Evolutionary conservation across 2,888 invertebrate species (phyloP).

Genomic region (Drosophila hamatofila): DNA sequence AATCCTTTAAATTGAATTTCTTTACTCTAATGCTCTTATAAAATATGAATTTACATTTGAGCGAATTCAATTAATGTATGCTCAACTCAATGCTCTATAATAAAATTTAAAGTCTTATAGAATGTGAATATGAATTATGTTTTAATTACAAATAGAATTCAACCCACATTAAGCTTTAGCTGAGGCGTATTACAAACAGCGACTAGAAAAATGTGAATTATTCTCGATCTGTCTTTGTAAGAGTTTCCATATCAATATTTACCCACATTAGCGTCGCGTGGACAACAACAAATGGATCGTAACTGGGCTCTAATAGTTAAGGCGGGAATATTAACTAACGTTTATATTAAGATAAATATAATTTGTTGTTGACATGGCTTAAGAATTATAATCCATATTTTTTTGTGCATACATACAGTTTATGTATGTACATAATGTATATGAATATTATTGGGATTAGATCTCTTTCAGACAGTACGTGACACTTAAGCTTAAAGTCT

Average conservation of each 20-base stretch:
- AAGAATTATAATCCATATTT: neutral
- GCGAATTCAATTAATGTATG: too few species aligned
- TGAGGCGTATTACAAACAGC: neutral
- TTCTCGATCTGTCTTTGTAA: neutral
- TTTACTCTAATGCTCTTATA: too few species aligned
- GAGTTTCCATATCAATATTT: slow-evolving; percentile 30
- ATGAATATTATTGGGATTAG: neutral
- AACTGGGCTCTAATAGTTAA: neutral
- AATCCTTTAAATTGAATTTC: neutral
- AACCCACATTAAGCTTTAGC: neutral
- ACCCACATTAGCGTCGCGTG: slow-evolving; percentile 12
- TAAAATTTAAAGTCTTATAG: neutral
- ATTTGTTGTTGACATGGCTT: neutral
- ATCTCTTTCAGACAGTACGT: neutral
- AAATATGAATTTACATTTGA: too few species aligned
- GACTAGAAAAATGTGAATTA: slow-evolving; percentile 1
- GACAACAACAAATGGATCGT: neutral
- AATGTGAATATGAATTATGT: neutral
- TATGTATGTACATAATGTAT: neutral
- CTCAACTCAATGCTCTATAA: neutral
- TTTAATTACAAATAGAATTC: neutral
- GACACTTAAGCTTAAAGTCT: neutral
- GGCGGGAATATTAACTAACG: neutral
- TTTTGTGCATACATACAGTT: neutral
- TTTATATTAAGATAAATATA: neutral